A percentile compares a stretch with the other conserved stretches of the same genome.
Conservation (phyloP, 2,113 vertebrate species). For the Oophaga pumilio region DNA sequence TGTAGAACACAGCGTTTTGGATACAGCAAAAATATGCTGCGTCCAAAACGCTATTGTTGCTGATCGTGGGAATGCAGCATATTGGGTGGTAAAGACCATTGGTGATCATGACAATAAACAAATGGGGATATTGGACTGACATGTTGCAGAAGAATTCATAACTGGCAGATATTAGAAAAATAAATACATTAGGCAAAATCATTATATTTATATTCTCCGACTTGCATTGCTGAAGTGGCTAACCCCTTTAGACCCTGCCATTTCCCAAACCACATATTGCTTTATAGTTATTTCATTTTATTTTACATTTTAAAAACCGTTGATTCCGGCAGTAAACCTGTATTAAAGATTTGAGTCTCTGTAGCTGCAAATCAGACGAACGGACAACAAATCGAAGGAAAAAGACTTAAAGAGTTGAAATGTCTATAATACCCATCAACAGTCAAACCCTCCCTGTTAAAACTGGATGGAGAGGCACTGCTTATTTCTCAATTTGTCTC, state of each 20-base stretch:
- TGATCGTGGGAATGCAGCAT: no score
- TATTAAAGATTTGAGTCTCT: slow-evolving; percentile 22
- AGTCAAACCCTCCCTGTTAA: slow-evolving; percentile 12
- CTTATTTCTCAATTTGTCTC: slow-evolving; percentile 21
- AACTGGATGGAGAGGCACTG: not conserved
- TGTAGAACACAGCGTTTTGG: no score
- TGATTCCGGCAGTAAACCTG: not conserved
- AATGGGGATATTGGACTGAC: no score
- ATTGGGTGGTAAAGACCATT: no score
- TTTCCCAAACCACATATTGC: not conserved
- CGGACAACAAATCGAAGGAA: slow-evolving; percentile 35
- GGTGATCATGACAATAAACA: no score
- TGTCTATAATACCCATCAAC: slow-evolving; percentile 9
- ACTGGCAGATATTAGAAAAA: no score
- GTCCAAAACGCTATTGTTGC: no score
- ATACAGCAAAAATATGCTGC: no score
- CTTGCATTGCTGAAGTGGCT: no score
- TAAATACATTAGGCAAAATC: no score
- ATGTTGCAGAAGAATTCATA: no score
- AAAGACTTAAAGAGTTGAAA: slow-evolving; percentile 13
- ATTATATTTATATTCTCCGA: no score
- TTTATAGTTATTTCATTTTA: slow-evolving; percentile 17
- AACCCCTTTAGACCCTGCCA: not conserved
- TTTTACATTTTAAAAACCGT: slow-evolving; percentile 29
- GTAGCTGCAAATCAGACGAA: slow-evolving; percentile 13